Evolutionary conservation across 2,113 vertebrate species (phyloP).

Genomic region (Epinephelus moara): DNA sequence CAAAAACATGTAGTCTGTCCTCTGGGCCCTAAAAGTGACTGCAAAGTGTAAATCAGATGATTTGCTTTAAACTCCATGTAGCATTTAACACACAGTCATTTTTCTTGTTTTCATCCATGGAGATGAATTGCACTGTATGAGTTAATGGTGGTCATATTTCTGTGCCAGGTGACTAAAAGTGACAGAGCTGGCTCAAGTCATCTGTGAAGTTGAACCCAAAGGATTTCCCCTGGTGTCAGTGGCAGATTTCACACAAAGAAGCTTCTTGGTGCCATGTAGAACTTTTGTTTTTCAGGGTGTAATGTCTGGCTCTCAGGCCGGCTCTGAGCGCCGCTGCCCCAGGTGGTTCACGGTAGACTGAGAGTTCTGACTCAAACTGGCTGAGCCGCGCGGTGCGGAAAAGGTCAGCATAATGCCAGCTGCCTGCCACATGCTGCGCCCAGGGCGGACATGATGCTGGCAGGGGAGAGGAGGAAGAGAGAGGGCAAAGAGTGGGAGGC

Average conservation of each 20-base stretch:
- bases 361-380: slow-evolving; percentile 53
- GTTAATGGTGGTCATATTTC: background rate
- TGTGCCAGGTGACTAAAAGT: background rate
- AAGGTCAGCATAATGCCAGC: slow-evolving; percentile 78
- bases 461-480: slow-evolving; percentile 39
- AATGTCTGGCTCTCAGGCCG: slow-evolving; percentile 4
- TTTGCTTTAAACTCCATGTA: too few relatives aligned
- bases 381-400: slow-evolving; percentile 49
- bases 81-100: too few relatives aligned
- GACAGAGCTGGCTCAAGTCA: background rate
- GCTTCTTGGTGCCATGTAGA: slow-evolving; percentile 2
- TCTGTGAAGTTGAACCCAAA: background rate
- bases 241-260: slow-evolving; percentile 2
- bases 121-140: too few relatives aligned
- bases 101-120: background rate
- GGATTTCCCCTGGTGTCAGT: background rate
- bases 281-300: slow-evolving; percentile 24
- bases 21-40: too few relatives aligned
- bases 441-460: slow-evolving; percentile 47
- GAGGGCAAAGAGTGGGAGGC: slow-evolving; percentile 36
- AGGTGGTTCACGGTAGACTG: slow-evolving; percentile 42
- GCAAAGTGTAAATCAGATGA: too few relatives aligned
- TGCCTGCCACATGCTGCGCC: slow-evolving; percentile 56
- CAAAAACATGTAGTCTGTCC: too few relatives aligned
- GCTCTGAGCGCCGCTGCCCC: slow-evolving; percentile 29